Base-by-base conservation (phyloP, 2,113 vertebrate species). In the Calyptomena viridis region DNA sequence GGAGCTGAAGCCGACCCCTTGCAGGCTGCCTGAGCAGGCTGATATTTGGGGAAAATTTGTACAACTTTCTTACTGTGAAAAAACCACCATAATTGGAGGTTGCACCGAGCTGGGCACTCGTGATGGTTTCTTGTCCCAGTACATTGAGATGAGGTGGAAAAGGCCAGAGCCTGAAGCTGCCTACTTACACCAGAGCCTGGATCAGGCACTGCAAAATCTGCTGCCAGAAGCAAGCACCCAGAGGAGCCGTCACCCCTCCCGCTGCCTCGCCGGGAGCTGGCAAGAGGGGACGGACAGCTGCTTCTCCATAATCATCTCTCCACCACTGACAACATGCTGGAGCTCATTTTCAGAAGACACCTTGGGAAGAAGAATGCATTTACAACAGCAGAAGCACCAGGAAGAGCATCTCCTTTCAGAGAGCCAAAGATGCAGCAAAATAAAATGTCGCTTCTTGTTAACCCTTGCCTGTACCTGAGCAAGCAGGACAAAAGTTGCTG, bases 221-320 rank as follows among this genome's bases (percentile, higher is more conserved):
- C 72, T 96, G 95, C 93, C 94, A 95, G 89, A 90, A 95, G 87
- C 66, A 46, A 81, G 93, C 91, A 84, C 95, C 95, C 95, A 92
- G 83, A 95, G 93, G 92, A 96, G 83, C 73, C 13, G 21, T 74
- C 93, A 78, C 85, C 88, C 87, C 88, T 96, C 91, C 95, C 12
- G 35, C 33, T 89, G 91, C 87, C 94, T 91, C 37, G 3, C 80
- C 0, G 60, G 93, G 94, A 96, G 90, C 94, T 96, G 95, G 95
- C 93, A 94, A 88, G 90, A 93, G 90, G 83, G 93, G 85, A 95
- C 4, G 8, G 96, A 94, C 95, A 94, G 96, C 96, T 97, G 94
- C 94, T 96, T 78, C 95, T 97, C 96, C 96, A 96, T 96, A 93
- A 96, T 93, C 94, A 93, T 95, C 89, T 92, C 90, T 63, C 92